Base-by-base conservation (phyloP, 2,113 vertebrate species). In the Xenus cinereus region DNA sequence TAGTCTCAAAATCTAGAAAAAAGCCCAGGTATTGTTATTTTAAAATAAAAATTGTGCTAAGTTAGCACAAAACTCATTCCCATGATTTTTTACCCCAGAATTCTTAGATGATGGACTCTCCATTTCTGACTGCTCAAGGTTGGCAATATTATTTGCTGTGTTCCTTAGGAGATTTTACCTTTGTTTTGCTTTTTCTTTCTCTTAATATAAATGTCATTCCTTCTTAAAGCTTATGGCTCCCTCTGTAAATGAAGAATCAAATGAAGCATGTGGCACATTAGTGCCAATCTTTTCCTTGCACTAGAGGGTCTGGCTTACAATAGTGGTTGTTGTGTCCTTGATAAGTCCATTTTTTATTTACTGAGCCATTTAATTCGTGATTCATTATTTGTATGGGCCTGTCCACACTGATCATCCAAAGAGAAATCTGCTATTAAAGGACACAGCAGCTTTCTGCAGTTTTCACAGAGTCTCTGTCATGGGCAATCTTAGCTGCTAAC, bases 171-270 rank as follows among this genome's bases (percentile, higher is more conserved):
- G 77, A 67, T 80, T 81, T 82, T 32, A 35, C 35, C 84, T 54
- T 27, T 87, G 83, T 46, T 93, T 93, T 79, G 27, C 53, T 84
- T 94, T 96, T 95, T 85, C 48, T 84, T 85, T 86, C 64, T n/a
- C 48, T 82, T 91, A 76, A 95, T 95, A 93, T 76, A 97, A 96
- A 95, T 73, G 74, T 67, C 87, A 83, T 89, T 87, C 59, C 67
- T 97, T 87, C 84, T 88, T 76, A 89, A 95, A 94, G 77, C 89
- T 97, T 92, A 95, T 85, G 94, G 84, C 71, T 89, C 63, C 50
- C 66, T 87, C 74, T 89, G 91, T 91, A 97, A 97, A 97, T 94
- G 95, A 94, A 92, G 95, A 89, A 97, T 87, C 87, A 96, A 95
- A 96, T 82, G 89, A 95, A 95, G 81, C 97, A 56, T 96, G 96